Conservation (phyloP, 2,113 vertebrate genomes). For the Hepsetus odoe region DNA sequence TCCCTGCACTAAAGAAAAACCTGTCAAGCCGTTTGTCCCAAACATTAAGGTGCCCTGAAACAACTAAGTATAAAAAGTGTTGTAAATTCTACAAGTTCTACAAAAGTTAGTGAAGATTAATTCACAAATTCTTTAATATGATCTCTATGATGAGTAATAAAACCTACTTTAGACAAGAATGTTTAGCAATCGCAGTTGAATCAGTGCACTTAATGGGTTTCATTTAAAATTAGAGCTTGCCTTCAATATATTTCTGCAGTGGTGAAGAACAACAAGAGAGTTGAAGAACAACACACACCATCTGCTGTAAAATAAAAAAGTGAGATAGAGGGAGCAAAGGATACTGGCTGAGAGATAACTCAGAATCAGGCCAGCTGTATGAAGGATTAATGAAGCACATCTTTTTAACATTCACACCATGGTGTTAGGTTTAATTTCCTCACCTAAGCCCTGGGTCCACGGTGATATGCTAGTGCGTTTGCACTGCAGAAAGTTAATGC, state of each 20-base stretch:
- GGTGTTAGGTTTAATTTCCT: conserved; percentile 2
- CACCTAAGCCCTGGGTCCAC: background rate
- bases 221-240: background rate
- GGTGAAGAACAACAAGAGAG: background rate
- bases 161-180: background rate
- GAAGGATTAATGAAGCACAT: no score
- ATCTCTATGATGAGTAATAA: background rate
- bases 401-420: no score
- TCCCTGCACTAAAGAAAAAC: no score
- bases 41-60: no score
- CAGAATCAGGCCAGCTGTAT: no score
- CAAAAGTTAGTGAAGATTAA: no score
- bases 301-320: background rate
- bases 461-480: conserved; percentile 17
- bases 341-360: no score
- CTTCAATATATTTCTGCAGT: background rate
- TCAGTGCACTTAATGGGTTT: background rate
- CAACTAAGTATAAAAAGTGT: no score
- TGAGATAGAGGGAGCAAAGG: no score
- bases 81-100: no score
- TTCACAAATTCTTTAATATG: no score
- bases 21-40: no score
- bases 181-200: background rate
- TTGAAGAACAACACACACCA: background rate
- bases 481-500: conserved; percentile 8